These are phyloP conservation scores for Atlantisia rogersi DNA, from an alignment of 2,113 vertebrate species.

Conservation along the genomic window DNA sequence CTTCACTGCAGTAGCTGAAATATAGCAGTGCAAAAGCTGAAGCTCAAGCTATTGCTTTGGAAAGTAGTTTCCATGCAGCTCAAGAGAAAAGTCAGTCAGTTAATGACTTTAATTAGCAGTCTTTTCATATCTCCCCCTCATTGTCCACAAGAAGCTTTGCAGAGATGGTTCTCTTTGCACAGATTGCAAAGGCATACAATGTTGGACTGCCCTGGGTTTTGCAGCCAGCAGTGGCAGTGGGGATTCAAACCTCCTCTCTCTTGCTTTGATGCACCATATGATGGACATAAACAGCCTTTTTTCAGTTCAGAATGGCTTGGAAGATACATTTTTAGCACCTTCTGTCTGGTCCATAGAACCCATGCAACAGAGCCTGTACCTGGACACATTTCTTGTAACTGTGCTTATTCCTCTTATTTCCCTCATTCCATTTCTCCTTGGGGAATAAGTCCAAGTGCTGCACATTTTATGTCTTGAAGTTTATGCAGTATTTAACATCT, in stretches of 20 bases:
- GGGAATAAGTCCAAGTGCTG: neutral
- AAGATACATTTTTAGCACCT: neutral
- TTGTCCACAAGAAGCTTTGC: neutral
- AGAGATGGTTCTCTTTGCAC: neutral
- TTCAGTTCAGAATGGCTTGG: neutral
- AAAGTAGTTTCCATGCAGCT: neutral
- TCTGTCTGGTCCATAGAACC: neutral
- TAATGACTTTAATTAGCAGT: slow-evolving; percentile 33
- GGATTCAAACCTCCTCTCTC: neutral
- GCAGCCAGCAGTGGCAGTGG: neutral
- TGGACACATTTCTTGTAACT: neutral
- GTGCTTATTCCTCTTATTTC: neutral
- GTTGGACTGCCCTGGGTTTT: neutral
- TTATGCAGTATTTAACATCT: neutral
- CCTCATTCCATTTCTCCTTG: neutral
- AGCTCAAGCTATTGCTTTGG: neutral
- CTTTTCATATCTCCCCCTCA: neutral
- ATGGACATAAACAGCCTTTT: neutral
- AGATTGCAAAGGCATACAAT: neutral
- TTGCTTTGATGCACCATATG: neutral
- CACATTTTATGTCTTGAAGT: neutral
- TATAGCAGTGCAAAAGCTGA: neutral
- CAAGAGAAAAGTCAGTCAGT: neutral
- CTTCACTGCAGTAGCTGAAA: neutral
- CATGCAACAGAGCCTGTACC: neutral